Evolutionary conservation across 2,113 vertebrate genomes (phyloP), one percentile per base, ranked within the genome.

Genomic region (Serranochromis macrocephalus): DNA sequence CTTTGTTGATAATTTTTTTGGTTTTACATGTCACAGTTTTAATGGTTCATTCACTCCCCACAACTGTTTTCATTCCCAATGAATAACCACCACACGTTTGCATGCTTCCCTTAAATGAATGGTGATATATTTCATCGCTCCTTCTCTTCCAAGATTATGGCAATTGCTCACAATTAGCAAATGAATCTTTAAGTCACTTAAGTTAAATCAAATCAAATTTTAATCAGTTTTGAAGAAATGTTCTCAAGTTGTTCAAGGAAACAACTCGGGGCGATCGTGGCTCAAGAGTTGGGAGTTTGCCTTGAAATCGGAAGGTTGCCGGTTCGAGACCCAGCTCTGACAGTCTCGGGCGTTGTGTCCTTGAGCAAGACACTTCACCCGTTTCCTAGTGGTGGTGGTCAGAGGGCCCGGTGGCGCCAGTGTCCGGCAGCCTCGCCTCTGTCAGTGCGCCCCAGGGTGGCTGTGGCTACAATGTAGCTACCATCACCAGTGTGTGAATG

Each of bases 271-370:
- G 21, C 1, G 24, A 55, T 26, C 0, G 7, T 26, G 54, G 54
- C 21, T 26, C 21, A 26, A 55, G 7, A 31, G 55, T 4, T 61
- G 57, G 57, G 0, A 1, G 14, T 9, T 61, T 0, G 2, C 0
- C 5, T 61, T 61, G 14, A 0, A 31, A 61, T 17, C 1, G 0
- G 5, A 61, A 31, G 14, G 14, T 31, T 6, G 57, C 3, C 0
- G 2, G 26, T 61, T 17, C 0, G 2, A 61, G 5, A 0, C 8
- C 26, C 5, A 0, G 26, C 3, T 61, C 0, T 0, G 3, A 58
- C 57, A 61, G 8, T 4, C 57, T 2, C 0, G 1, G 57, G 4
- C 0, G 0, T 9, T 3, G 5, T 9, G 8, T 58, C 14, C 26
- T 31, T 61, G 26, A 0, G 26, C 8, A 2, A 58, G 26, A 31